phyloP scores from a whole-genome alignment of 2,797 vertebrate genomes.

The Tiaroga cobitis region DNA sequence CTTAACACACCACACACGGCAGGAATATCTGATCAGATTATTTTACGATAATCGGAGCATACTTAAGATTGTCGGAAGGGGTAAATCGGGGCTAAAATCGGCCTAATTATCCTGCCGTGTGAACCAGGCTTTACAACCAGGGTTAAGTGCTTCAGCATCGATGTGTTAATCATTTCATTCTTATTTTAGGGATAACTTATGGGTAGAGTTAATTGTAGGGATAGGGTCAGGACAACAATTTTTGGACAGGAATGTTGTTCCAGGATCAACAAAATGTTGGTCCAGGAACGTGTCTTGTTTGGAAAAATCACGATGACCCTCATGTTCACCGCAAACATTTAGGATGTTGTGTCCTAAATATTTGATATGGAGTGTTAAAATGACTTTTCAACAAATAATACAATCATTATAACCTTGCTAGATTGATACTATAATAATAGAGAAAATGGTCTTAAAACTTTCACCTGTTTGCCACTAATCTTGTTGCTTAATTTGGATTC shows the following conservation, averaged over 20 bases:
- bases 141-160: background rate
- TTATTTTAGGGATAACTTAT: background rate
- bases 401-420: background rate
- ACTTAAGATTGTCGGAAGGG: no score
- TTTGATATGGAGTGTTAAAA: background rate
- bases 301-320: background rate
- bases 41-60: no score
- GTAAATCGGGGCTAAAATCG: no score
- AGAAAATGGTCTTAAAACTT: background rate
- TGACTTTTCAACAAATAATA: background rate
- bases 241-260: background rate
- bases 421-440: background rate
- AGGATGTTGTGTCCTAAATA: background rate
- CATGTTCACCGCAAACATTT: background rate
- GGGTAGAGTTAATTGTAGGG: background rate
- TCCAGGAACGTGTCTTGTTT: background rate
- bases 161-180: background rate
- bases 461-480: slow-evolving; percentile 27
- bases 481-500: background rate
- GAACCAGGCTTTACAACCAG: no score
- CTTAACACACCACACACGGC: no score
- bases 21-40: no score
- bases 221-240: background rate
- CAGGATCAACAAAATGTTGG: background rate
- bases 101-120: no score